phyloP scores from a whole-genome alignment of 2,113 vertebrate species.

The Naja naja region DNA sequence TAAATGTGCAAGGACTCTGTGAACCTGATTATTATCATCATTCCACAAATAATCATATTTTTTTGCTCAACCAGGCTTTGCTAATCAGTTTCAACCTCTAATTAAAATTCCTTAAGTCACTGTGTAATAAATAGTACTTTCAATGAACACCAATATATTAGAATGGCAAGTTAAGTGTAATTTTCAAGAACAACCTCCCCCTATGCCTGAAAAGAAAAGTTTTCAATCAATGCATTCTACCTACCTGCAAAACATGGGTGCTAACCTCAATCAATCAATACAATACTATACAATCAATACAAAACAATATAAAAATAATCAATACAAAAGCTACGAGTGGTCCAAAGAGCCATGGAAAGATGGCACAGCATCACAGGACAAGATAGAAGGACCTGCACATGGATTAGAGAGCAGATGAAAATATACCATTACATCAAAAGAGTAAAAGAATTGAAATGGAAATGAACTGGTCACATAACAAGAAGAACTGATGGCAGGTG shows the following conservation, averaged over 20 bases:
- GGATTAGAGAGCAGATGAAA: not conserved
- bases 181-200: not conserved
- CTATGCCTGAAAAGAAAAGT: not conserved
- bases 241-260: not conserved
- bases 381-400: not conserved
- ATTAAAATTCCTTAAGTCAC: not conserved
- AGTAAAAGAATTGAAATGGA: not conserved
- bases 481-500: not conserved
- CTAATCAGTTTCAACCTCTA: not conserved
- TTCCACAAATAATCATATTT: not conserved
- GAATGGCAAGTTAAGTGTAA: not conserved
- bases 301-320: not conserved
- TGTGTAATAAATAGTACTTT: not conserved
- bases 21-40: not conserved
- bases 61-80: not conserved
- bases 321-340: not conserved
- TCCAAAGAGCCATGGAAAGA: not conserved
- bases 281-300: not conserved
- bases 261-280: not conserved
- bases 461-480: not conserved
- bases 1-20: not conserved
- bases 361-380: not conserved
- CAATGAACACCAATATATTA: not conserved
- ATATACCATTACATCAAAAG: not conserved
- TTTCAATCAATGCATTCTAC: not conserved